Evolutionary conservation across 1,140 invertebrate species (phyloP), one percentile per base, ranked within the genome.

Genomic region (Aphelinus certus): DNA sequence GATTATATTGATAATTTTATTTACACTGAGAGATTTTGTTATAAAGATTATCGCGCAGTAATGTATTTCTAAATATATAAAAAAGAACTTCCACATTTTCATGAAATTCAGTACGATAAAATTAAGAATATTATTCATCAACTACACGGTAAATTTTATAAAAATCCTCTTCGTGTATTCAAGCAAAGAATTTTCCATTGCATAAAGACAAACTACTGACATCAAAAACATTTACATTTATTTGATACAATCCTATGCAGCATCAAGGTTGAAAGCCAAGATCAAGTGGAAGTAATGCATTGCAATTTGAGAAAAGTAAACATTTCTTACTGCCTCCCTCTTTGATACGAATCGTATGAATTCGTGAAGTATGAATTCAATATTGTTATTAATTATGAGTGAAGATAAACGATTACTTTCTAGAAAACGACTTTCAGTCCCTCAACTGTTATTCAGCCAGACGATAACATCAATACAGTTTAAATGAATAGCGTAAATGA

Each of bases 201-300:
- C 69, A 57, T 71, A 76, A 70, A 67, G 51, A 53, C 58, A 71
- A 76, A 49, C 63, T 71, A 76, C 69, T 75, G 10, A 76, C 69
- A 76, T 46, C 64, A 64, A 76, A 63, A 72, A 76, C 69, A 72
- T 67, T 71, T 60, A 76, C 48, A 76, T 56, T 65, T 76, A 53
- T 60, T 75, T 56, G 51, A 64, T 68, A 75, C 73, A 75, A 61
- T 45, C 26, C 61, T 47, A 43, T 47, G n/a, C 66, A 72, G 68
- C 57, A 6, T 76, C n/a, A 9, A 72, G 69, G 58, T 55, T 10
- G 48, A 76, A 76, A 71, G 69, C 60, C 68, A 42, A 66, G 26
- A 26, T 60, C 57, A 26, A 26, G 0, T 26, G 26, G 26, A 26
- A 26, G 26, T 26, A 26, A 26, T 26, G 26, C 26, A 26, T 26